Percentiles rank a stretch among this genome's conserved stretches.
Evolutionary conservation across 2,113 vertebrate species (phyloP).

Genomic region (Thunnus maccoyii): DNA sequence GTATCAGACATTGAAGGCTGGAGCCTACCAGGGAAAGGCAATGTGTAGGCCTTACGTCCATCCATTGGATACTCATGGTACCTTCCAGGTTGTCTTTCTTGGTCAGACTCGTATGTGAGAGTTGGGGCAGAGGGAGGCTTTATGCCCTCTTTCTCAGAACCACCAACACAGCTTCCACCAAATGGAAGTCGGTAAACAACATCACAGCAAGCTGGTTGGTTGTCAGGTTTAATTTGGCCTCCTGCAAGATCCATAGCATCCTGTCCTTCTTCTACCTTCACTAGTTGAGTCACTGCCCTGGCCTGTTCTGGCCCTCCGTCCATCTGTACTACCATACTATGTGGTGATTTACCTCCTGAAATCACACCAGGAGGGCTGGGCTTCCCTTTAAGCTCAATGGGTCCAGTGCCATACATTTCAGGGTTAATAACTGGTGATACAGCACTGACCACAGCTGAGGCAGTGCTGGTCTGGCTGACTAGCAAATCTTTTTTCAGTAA

Average conservation of each 20-base stretch:
- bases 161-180: conserved; percentile 91
- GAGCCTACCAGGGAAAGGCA: conserved; percentile 88
- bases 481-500: conserved; percentile 90
- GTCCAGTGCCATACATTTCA: conserved; percentile 86
- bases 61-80: conserved; percentile 88
- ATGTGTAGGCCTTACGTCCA: conserved; percentile 88
- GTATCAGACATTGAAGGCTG: conserved; percentile 98
- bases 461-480: conserved; percentile 87
- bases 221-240: conserved; percentile 90
- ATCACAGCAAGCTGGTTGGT: conserved; percentile 94
- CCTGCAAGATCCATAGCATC: conserved; percentile 91
- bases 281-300: conserved; percentile 89
- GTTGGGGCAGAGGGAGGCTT: conserved; percentile 81
- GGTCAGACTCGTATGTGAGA: conserved; percentile 81
- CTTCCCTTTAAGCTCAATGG: conserved; percentile 89
- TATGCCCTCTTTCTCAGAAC: conserved; percentile 85
- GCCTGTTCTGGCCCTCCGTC: conserved; percentile 84
- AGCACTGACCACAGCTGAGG: conserved; percentile 81
- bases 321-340: conserved; percentile 93
- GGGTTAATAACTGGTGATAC: conserved; percentile 79
- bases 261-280: conserved; percentile 88
- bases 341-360: conserved; percentile 86
- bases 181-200: conserved; percentile 97
- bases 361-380: conserved; percentile 81
- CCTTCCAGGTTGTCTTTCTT: conserved; percentile 80